phyloP scores from a whole-genome alignment of 2,113 vertebrate species.

The Sialia sialis region DNA sequence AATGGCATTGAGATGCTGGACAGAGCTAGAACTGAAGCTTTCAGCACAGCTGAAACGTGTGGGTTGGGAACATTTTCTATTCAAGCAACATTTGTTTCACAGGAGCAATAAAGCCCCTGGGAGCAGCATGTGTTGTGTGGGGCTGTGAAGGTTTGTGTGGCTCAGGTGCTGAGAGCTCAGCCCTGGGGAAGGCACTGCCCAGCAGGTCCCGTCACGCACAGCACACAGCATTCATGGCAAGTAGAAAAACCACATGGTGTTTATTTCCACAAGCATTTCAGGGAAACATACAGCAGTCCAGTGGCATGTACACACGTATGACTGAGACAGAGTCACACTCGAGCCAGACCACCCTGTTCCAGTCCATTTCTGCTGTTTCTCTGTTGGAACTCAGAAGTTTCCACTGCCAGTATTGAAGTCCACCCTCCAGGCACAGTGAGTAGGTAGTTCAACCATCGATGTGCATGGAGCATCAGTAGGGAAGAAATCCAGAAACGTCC shows the following conservation, averaged over 20 bases:
- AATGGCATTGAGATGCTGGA: constrained; percentile 29
- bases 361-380: constrained; percentile 33
- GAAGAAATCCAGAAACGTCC: constrained; percentile 55
- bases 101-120: background rate
- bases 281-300: constrained; percentile 41
- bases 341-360: constrained; percentile 48
- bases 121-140: background rate
- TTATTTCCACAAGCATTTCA: constrained; percentile 24
- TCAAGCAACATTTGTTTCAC: background rate
- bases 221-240: constrained; percentile 32
- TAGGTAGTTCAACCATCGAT: constrained; percentile 36
- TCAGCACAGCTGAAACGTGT: background rate
- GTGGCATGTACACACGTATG: background rate
- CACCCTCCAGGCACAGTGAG: constrained; percentile 16
- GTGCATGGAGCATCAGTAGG: constrained; percentile 64
- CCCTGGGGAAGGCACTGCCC: constrained; percentile 36
- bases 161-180: background rate
- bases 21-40: constrained; percentile 13
- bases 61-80: background rate
- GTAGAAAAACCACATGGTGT: background rate
- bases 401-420: constrained; percentile 19
- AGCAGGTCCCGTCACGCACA: constrained; percentile 17
- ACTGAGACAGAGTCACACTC: constrained; percentile 6
- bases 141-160: background rate
- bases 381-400: background rate